Percentiles rank a stretch among this genome's conserved stretches.
Evolutionary conservation across 2,797 vertebrate genomes (phyloP).

Genomic region (Uromys caudimaculatus): DNA sequence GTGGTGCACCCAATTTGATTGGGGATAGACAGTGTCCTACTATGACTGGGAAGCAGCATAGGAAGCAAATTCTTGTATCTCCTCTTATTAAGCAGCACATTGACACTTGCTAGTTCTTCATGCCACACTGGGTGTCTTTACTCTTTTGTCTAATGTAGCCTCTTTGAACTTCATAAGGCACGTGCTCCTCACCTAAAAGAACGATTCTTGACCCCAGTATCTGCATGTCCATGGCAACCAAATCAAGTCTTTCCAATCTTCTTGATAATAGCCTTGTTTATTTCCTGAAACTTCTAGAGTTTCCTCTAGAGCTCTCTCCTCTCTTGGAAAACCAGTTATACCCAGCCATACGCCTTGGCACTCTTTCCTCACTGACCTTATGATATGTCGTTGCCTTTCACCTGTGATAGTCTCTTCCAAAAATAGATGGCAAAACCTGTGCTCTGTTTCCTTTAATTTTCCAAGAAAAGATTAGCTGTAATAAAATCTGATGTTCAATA

Average conservation of each 20-base stretch:
- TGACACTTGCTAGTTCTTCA: neutral
- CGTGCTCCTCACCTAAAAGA: neutral
- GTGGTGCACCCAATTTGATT: neutral
- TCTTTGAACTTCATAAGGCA: neutral
- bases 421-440: neutral
- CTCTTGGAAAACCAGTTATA: neutral
- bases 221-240: neutral
- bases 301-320: neutral
- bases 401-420: neutral
- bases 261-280: neutral
- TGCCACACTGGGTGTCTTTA: neutral
- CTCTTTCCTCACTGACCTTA: neutral
- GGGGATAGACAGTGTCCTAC: neutral
- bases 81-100: neutral
- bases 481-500: neutral
- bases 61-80: neutral
- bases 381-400: neutral
- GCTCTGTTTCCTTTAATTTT: neutral
- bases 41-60: neutral
- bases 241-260: neutral
- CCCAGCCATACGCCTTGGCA: neutral
- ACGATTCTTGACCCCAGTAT: neutral
- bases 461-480: neutral
- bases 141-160: slow-evolving; percentile 3
- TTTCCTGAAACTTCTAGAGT: neutral